Base-by-base conservation (phyloP, 2,888 invertebrate genomes). In the Odontomyia ornata region DNA sequence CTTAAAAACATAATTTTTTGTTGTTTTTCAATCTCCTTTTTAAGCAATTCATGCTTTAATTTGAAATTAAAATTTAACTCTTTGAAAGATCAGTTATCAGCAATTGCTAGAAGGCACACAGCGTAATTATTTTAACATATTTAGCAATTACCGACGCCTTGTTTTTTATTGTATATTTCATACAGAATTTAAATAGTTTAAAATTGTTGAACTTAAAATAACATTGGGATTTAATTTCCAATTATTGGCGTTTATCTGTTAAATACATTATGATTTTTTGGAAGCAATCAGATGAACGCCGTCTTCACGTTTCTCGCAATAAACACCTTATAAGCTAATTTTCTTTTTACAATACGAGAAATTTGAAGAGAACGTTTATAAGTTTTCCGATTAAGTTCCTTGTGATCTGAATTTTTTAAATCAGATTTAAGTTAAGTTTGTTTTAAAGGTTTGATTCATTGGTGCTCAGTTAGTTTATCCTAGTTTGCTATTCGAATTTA, bases 51-150 rank as follows among this genome's bases (percentile, higher is more conserved):
- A 27, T 62, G 11, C 18, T 62, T 62, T 21, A 27, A n/a, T 27
- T 62, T 21, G n/a, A 62, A 62, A 57, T 72, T 72, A 72, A 25
- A 75, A 75, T 47, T n/a, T 25, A 64, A 64, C 64, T 28, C 56
- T 75, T 75, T 72, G 5, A 75, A 64, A 75, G 75, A 25, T 77
- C 71, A 78, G 13, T 21, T 67, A 78, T 90, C 89, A 91, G 91
- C 91, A 91, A 91, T 91, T 91, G 91, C 92, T 91, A 91, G 91
- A 91, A 93, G 92, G 92, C 93, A 93, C 92, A 91, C 92, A 93
- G 92, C 92, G 88, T 90, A 89, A 89, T 89, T 89, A 89, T 88
- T 86, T 88, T 86, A 87, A 87, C 84, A 87, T 88, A 88, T 60
- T 88, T 84, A 84, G 83, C 83, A 84, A 84, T 83, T 82, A 83